phyloP scores from a whole-genome alignment of 2,888 invertebrate species.

The Lasioglossum zephyrum region DNA sequence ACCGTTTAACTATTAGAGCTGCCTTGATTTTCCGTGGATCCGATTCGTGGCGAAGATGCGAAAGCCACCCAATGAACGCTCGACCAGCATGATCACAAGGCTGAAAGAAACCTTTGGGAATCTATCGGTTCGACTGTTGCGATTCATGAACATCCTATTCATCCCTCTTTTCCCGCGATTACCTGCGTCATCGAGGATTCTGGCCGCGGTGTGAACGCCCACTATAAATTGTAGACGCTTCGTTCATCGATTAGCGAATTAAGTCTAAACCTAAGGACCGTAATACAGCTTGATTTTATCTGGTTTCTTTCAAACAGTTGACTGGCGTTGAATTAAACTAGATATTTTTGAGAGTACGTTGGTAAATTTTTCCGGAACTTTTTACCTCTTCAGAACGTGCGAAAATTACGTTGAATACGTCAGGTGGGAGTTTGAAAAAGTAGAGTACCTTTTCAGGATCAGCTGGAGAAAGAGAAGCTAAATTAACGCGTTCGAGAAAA shows the following conservation, averaged over 20 bases:
- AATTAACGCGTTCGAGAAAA: too few species aligned
- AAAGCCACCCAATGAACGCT: constrained; percentile 43
- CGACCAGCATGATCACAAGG: neutral
- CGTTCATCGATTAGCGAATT: neutral
- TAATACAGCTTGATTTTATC: neutral
- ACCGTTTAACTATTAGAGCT: constrained; percentile 50
- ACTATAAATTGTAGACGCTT: neutral
- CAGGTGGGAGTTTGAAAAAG: too few species aligned
- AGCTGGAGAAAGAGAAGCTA: too few species aligned
- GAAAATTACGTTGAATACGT: too few species aligned
- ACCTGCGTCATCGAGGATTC: neutral
- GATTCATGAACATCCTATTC: constrained; percentile 21
- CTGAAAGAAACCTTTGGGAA: constrained; percentile 36
- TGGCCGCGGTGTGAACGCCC: neutral
- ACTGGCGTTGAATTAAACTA: too few species aligned
- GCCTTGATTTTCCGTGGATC: constrained; percentile 53
- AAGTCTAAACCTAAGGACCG: neutral
- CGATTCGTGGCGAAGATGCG: constrained; percentile 49
- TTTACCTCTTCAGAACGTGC: too few species aligned
- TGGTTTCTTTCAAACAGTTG: too few species aligned
- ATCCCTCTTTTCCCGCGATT: neutral
- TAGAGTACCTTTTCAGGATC: too few species aligned
- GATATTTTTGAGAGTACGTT: too few species aligned
- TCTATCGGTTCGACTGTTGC: constrained; percentile 15
- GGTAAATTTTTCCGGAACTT: too few species aligned